Evolutionary conservation across 2,797 vertebrate genomes (phyloP).

Genomic region (Passerculus sandwichensis): DNA sequence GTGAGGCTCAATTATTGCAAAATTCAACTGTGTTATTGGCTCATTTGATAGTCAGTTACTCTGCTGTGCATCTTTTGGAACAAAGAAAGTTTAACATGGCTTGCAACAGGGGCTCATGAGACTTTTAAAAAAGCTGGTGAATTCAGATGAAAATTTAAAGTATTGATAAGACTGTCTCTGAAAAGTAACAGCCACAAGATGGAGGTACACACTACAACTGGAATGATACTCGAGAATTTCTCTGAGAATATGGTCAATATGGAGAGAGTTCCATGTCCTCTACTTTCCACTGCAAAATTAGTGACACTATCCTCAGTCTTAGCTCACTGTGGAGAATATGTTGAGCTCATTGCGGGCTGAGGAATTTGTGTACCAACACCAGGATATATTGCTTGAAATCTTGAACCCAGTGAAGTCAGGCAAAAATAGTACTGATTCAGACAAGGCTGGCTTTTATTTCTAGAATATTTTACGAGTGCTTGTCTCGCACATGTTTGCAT

Average conservation of each 20-base stretch:
- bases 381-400: background rate
- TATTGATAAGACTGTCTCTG: background rate
- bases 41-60: background rate
- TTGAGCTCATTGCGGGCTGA: background rate
- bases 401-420: background rate
- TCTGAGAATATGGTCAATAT: background rate
- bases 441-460: background rate
- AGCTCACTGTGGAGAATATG: background rate
- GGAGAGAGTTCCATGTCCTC: background rate
- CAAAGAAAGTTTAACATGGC: background rate
- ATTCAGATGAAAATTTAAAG: background rate
- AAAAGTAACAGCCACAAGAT: background rate
- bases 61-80: background rate
- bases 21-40: background rate
- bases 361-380: background rate
- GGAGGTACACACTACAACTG: background rate
- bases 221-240: background rate
- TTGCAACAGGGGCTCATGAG: background rate
- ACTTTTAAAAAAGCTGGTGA: background rate
- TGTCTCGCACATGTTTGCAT: background rate
- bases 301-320: background rate
- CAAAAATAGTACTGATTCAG: background rate
- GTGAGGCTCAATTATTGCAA: background rate
- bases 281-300: background rate
- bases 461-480: background rate